Evolutionary conservation across 2,888 invertebrate species (phyloP), one percentile per base, ranked within the genome.

Genomic region (Neocrepidodera transversa): DNA sequence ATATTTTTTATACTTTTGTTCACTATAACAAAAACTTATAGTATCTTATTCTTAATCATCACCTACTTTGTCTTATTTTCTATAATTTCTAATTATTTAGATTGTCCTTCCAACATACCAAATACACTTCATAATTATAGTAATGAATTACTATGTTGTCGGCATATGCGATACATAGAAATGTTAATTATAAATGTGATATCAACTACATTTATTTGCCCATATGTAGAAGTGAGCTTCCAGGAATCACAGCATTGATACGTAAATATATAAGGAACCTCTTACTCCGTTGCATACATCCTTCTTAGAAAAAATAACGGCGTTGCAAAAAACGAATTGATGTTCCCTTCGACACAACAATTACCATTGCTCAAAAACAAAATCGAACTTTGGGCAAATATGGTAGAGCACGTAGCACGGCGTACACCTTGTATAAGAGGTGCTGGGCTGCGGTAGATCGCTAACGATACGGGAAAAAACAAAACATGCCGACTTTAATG

Each of bases 381-480:
- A 50, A 38, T 50, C 36, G 14, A 38, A 38, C 38, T 50, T 50
- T 50, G n/a, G 50, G 50, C 50, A 10, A 38, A 50, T 50, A 50
- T 50, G 50, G 50, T 13, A 13, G 13, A 2, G 32, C 49, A 49
- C 49, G 49, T 49, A 49, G n/a, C 7, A 23, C 23, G 11, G 17
- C 35, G 58, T 54, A 58, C 62, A 59, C 62, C 58, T 59, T 58
- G 51, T 55, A 56, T 45, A 56, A 47, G 54, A 56, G 60, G 60
- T 60, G 60, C 26, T 56, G 60, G 38, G 38, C 60, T 56, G 62
- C 62, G 58, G 62, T 63, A 63, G 57, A 55, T 54, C 59, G 23
- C 28, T 48, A 42, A 54, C 56, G 38, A 35, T 49, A 48, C 23
- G 10, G 52, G 52, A 51, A 60, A 60, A 63, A 63, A 63, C 48